Conservation (phyloP, 1,140 invertebrate genomes). For the Temnothorax nylanderi region DNA sequence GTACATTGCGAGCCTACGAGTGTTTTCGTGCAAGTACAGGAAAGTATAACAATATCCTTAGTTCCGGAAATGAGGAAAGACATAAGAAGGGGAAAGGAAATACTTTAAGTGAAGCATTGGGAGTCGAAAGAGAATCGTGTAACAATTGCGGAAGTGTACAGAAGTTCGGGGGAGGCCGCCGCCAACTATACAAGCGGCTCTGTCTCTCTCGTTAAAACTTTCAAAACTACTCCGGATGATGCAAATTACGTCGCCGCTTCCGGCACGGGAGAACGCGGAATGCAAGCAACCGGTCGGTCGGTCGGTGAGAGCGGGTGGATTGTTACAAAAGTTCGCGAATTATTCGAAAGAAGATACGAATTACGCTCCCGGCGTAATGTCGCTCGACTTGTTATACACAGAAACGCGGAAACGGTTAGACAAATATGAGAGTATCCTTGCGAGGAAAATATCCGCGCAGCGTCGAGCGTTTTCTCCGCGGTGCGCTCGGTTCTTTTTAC, state of each 20-base stretch:
- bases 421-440: conserved; percentile 20
- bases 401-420: conserved; percentile 37
- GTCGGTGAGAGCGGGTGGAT: conserved; percentile 40
- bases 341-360: conserved; percentile 54
- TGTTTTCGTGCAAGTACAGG: not conserved
- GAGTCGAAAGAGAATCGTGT: conserved; percentile 49
- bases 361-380: conserved; percentile 45
- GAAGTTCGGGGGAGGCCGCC: conserved; percentile 17
- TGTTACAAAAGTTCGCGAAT: conserved; percentile 53
- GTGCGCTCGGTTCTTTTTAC: not conserved
- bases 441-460: not conserved
- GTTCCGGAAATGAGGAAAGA: not conserved
- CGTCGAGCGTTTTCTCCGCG: not conserved
- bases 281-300: not conserved
- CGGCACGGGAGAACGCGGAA: not conserved
- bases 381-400: conserved; percentile 23
- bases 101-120: conserved; percentile 37
- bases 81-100: not conserved
- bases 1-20: not conserved
- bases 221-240: conserved; percentile 60
- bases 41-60: conserved; percentile 20
- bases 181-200: conserved; percentile 28
- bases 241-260: conserved; percentile 57
- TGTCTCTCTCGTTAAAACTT: conserved; percentile 62
- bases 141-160: conserved; percentile 52